phyloP scores from a whole-genome alignment of 92 coral and sea anemone species.

The Bergia puertoricense region DNA sequence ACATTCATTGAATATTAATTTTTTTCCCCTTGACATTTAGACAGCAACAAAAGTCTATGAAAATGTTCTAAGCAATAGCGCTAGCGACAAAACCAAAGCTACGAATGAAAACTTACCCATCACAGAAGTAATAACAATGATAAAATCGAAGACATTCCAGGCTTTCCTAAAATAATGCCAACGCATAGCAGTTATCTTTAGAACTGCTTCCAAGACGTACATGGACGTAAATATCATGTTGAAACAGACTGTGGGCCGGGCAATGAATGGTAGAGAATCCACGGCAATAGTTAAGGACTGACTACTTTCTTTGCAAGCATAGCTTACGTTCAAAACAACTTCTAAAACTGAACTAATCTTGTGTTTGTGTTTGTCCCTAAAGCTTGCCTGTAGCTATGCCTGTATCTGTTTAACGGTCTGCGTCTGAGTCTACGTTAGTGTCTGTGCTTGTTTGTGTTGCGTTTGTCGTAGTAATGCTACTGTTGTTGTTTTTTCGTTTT shows the following conservation, averaged over 20 bases:
- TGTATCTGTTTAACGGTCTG: neutral
- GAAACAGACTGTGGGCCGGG: constrained; percentile 73
- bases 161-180: constrained; percentile 84
- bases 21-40: neutral
- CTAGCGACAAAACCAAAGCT: neutral
- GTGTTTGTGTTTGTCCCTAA: neutral
- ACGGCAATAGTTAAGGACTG: constrained; percentile 71
- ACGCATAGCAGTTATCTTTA: constrained; percentile 79
- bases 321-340: neutral
- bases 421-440: too few species aligned
- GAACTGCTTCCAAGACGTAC: constrained; percentile 82
- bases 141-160: constrained; percentile 92
- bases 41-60: neutral
- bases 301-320: neutral
- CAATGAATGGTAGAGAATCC: neutral
- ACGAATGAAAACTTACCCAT: constrained; percentile 57
- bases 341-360: neutral
- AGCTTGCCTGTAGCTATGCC: too few species aligned
- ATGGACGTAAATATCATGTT: constrained; percentile 83
- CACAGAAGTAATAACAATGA: constrained; percentile 76
- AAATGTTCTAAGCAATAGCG: neutral
- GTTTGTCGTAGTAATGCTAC: too few species aligned
- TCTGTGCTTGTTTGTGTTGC: too few species aligned
- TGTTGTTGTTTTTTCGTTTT: too few species aligned
- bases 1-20: too few species aligned